A percentile compares a stretch with the other conserved stretches of the same genome.
Conservation (phyloP, 2,113 vertebrate species). For the Baryphthengus martii region DNA sequence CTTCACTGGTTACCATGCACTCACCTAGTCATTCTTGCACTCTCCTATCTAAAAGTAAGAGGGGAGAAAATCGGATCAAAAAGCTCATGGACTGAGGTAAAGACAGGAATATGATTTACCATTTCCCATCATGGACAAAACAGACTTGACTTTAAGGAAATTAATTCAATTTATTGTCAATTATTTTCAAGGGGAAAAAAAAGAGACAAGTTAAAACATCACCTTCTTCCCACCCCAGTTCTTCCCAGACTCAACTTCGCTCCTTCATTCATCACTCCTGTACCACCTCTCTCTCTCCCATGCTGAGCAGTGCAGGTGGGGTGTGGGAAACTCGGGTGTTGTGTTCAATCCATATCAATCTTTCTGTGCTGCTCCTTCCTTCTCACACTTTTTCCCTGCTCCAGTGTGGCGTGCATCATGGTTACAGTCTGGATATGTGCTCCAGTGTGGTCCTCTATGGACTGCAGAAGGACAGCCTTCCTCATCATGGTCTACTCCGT, state of each 20-base stretch:
- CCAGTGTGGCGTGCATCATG: not conserved
- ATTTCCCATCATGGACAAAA: not conserved
- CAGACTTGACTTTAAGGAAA: not conserved
- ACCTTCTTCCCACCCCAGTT: not conserved
- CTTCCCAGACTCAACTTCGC: not conserved
- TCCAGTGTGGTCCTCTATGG: fast-evolving
- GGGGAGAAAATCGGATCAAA: not conserved
- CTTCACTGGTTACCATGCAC: not conserved
- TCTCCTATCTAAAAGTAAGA: not conserved
- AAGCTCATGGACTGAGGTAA: not conserved
- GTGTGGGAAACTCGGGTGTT: not conserved
- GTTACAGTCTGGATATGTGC: not conserved
- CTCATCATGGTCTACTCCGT: fast-evolving
- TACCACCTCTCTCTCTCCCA: not conserved
- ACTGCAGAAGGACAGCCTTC: not conserved
- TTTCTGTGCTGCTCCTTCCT: not conserved
- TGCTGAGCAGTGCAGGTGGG: fast-evolving
- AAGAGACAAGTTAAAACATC: not conserved
- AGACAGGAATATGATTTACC: not conserved
- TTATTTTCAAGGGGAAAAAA: not conserved
- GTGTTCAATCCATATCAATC: not conserved
- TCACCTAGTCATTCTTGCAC: not conserved
- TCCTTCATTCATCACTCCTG: not conserved
- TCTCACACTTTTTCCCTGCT: not conserved
- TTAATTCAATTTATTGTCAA: not conserved